A percentile compares a stretch with the other conserved stretches of the same genome.
These are phyloP conservation scores for Chaenogobius annularis DNA, from an alignment of 2,113 vertebrate species.

Conservation along the genomic window DNA sequence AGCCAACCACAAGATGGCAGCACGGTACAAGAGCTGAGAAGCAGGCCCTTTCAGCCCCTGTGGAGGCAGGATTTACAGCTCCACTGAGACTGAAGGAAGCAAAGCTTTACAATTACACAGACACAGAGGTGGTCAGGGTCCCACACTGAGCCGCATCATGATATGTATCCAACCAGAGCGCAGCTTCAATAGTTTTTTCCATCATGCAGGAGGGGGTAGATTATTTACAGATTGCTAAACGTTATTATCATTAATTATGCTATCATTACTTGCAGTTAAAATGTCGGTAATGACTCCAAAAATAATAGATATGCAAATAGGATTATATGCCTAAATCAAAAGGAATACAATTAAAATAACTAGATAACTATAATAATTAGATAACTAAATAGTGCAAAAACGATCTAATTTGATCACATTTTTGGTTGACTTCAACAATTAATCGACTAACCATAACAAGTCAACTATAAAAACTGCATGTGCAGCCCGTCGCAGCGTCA, in stretches of 20 bases:
- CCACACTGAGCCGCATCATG: slow-evolving; percentile 63
- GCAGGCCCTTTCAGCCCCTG: background rate
- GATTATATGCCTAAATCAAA: background rate
- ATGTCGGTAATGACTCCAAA: background rate
- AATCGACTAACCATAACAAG: no score
- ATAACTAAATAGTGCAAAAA: no score
- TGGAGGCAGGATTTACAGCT: slow-evolving; percentile 39
- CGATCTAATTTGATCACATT: no score
- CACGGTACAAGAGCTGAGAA: slow-evolving; percentile 35
- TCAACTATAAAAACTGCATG: no score
- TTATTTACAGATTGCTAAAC: background rate
- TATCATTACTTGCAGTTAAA: background rate
- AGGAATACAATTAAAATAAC: no score
- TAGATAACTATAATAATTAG: no score
- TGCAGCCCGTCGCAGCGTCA: no score
- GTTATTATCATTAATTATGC: background rate
- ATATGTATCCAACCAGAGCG: slow-evolving; percentile 24
- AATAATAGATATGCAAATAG: background rate
- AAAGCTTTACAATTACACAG: slow-evolving; percentile 28
- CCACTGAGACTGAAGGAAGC: slow-evolving; percentile 31
- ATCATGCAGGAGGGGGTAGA: background rate
- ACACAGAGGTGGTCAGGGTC: slow-evolving; percentile 50
- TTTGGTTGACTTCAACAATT: no score
- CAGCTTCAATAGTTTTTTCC: background rate
- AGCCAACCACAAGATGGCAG: slow-evolving; percentile 58